A percentile compares a stretch with the other conserved stretches of the same genome.
Evolutionary conservation across 2,113 vertebrate species (phyloP).

Genomic region (Rhynchomys soricoides): DNA sequence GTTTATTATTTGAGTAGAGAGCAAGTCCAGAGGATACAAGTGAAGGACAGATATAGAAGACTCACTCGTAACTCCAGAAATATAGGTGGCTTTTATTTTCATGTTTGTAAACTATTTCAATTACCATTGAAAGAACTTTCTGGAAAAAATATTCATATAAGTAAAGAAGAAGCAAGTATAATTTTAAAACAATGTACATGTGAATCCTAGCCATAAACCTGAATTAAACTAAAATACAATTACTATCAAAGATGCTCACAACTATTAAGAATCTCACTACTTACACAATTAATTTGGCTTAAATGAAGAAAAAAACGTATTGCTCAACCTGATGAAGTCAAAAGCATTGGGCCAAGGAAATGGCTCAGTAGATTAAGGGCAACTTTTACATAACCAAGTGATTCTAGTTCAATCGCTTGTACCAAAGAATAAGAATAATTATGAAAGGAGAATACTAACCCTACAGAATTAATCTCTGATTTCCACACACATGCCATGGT

Average conservation of each 20-base stretch:
- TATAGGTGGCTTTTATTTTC: neutral
- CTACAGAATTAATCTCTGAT: neutral
- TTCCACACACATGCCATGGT: neutral
- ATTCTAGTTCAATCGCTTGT: neutral
- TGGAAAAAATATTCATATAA: neutral
- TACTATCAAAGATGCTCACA: neutral
- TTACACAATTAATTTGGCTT: neutral
- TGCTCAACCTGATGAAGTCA: neutral
- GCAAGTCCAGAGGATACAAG: rapidly evolving
- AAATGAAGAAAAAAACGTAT: neutral
- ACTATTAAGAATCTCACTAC: neutral
- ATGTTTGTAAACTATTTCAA: neutral
- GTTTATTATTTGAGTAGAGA: neutral
- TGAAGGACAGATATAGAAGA: neutral
- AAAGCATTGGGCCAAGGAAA: neutral
- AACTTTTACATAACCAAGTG: too few relatives aligned
- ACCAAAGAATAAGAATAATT: too few relatives aligned
- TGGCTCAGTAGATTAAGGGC: neutral
- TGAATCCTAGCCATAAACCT: neutral
- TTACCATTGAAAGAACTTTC: neutral
- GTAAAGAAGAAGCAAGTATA: neutral
- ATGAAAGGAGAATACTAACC: neutral
- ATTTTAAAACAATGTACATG: neutral
- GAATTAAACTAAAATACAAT: neutral
- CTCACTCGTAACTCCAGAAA: neutral